A percentile compares a stretch with the other conserved stretches of the same genome.
Conservation (phyloP, 2,113 vertebrate species). For the Syngnathoides biaculeatus region DNA sequence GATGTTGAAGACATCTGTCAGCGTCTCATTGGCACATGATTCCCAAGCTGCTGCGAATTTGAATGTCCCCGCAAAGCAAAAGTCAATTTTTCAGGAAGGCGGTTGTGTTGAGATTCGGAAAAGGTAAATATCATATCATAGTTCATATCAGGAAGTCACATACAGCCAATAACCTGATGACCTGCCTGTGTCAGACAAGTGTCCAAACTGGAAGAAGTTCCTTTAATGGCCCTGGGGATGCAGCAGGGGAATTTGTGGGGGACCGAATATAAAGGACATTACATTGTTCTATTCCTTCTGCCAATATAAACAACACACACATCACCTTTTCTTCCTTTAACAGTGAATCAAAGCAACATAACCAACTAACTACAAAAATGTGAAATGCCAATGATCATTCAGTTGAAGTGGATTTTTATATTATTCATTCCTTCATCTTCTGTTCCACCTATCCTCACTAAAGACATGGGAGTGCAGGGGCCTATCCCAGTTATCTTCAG, state of each 20-base stretch:
- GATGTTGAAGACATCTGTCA: conserved; percentile 75
- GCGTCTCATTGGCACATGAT: conserved; percentile 65
- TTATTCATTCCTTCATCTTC: no score
- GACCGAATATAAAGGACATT: conserved; percentile 8
- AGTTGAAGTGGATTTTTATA: no score
- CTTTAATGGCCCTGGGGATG: neutral
- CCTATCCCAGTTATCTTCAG: no score
- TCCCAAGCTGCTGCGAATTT: conserved; percentile 67
- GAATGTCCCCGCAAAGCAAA: conserved; percentile 37
- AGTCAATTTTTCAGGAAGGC: conserved; percentile 46
- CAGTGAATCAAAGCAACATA: conserved; percentile 62
- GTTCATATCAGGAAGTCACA: conserved; percentile 45
- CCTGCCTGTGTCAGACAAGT: conserved; percentile 52
- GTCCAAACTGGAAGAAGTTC: conserved; percentile 53
- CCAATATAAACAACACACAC: conserved; percentile 11
- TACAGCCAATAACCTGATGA: conserved; percentile 43
- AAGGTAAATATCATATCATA: conserved; percentile 60
- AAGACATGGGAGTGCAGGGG: no score
- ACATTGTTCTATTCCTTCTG: conserved; percentile 41
- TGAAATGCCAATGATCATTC: no score
- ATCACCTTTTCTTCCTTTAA: conserved; percentile 54
- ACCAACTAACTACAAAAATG: no score
- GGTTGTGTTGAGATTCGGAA: neutral
- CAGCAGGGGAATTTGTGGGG: conserved; percentile 25
- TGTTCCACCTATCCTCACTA: no score